These are phyloP conservation scores for Oncopeltus fasciatus DNA, from an alignment of 1,140 invertebrate genomes.

Conservation along the genomic window DNA sequence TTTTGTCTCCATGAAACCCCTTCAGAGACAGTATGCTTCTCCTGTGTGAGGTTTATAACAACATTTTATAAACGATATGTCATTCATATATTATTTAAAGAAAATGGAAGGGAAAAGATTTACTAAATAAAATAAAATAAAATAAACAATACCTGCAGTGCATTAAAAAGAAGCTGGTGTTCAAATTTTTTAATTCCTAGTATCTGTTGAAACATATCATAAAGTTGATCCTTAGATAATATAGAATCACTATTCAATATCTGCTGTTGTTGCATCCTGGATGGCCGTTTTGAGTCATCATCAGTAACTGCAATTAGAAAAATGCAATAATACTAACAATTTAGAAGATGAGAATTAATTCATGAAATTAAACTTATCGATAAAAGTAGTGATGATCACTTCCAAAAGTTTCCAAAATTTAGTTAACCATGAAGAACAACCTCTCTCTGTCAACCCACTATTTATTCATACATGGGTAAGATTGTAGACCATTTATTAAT, in stretches of 20 bases:
- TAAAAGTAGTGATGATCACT: no score
- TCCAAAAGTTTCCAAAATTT: no score
- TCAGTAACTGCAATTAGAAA: slow-evolving; percentile 41
- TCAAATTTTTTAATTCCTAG: slow-evolving; percentile 98
- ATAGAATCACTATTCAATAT: slow-evolving; percentile 82
- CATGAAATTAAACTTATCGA: not conserved
- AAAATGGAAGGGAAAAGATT: no score
- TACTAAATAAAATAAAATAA: no score
- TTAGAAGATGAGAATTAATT: not conserved
- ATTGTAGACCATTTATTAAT: no score
- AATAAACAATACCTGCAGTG: slow-evolving; percentile 65
- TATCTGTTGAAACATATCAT: slow-evolving; percentile 99
- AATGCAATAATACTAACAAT: not conserved
- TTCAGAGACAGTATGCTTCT: no score
- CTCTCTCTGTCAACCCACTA: no score
- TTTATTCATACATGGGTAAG: no score
- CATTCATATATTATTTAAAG: no score
- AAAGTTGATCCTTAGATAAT: slow-evolving; percentile 90
- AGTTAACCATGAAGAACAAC: not conserved
- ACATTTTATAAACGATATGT: no score
- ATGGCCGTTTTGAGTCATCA: slow-evolving; percentile 73
- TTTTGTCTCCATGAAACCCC: no score
- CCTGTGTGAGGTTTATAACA: no score
- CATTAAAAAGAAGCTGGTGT: slow-evolving; percentile 97
- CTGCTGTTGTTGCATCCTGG: slow-evolving; percentile 72